Evolutionary conservation across 2,113 vertebrate genomes (phyloP), one percentile per base, ranked within the genome.

Genomic region (Rousettus leschenaultii): DNA sequence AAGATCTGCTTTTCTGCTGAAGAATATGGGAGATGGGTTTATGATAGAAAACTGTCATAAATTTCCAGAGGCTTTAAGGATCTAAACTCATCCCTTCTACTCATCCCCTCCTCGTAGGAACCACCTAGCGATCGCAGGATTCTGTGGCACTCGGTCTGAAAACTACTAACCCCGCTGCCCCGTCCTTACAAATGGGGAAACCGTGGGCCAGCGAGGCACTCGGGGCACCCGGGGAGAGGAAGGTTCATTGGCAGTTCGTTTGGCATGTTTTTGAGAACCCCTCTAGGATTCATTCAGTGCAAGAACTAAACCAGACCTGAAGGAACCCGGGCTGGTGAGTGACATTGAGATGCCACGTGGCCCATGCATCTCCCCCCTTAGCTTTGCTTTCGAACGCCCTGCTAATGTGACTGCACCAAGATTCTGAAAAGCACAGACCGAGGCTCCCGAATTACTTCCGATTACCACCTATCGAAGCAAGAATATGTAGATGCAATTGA

Each of bases 331-430:
- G 74, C 35, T 2, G 3, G 65, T 24, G 43, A 24, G 43, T 0
- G 0, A 2, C 0, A 3, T 1, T 28, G 26, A 61, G 40, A 4
- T 1, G 2, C 38, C 13, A 1, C 28, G 1, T 0, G 18, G 59
- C 30, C 45, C 30, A 1, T 0, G 6, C 0, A 7, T 19, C 8
- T 5, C 22, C 61, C 61, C 10, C 10, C 55, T 28, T 11, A 19
- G 57, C 77, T 61, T 30, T 30, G 6, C 40, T 59, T 6, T 14
- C 16, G 0, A 10, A 1, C 30, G 1, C 30, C 48, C 24, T 0
- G 5, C 78, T 35, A n/a, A 38, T 3, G n/a, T 6, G 35, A 26
- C 33, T 0, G 51, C 16, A 14, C 61, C 28, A 0, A 1, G 13
- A 61, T 71, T 48, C 84, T 63, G 7, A 65, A 75, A 61, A 33